phyloP scores from a whole-genome alignment of 1,140 invertebrate genomes.

The Hycleus phaleratus region DNA sequence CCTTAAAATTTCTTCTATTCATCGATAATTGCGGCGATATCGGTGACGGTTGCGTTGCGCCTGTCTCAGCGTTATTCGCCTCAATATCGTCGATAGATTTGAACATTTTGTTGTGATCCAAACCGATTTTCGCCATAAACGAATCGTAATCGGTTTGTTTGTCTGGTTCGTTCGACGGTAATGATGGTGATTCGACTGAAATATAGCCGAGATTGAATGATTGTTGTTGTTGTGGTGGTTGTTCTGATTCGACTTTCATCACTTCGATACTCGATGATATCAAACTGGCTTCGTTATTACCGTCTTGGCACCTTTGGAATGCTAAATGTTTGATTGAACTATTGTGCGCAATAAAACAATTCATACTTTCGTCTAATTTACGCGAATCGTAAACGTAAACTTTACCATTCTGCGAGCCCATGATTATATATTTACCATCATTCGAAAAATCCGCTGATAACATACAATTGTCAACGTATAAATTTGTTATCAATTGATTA shows the following conservation, averaged over 20 bases:
- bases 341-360: constrained; percentile 26
- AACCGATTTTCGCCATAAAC: constrained; percentile 20
- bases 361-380: constrained; percentile 26
- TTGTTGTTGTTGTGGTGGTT: background rate
- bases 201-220: background rate
- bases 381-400: constrained; percentile 34
- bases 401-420: constrained; percentile 33
- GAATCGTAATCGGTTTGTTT: constrained; percentile 17
- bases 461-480: constrained; percentile 29
- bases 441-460: constrained; percentile 34
- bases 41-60: constrained; percentile 1
- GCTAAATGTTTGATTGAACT: constrained; percentile 25
- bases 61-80: background rate
- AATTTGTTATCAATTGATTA: constrained; percentile 22
- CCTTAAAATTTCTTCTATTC: background rate
- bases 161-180: background rate
- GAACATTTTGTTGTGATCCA: constrained; percentile 20
- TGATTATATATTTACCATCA: constrained; percentile 29
- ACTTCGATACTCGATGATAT: background rate
- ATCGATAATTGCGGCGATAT: background rate
- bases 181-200: background rate
- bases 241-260: background rate
- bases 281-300: constrained; percentile 1
- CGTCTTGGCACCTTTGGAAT: constrained; percentile 22
- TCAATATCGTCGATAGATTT: background rate